phyloP scores from a whole-genome alignment of 1,140 invertebrate species.

The Cydia pomonella region DNA sequence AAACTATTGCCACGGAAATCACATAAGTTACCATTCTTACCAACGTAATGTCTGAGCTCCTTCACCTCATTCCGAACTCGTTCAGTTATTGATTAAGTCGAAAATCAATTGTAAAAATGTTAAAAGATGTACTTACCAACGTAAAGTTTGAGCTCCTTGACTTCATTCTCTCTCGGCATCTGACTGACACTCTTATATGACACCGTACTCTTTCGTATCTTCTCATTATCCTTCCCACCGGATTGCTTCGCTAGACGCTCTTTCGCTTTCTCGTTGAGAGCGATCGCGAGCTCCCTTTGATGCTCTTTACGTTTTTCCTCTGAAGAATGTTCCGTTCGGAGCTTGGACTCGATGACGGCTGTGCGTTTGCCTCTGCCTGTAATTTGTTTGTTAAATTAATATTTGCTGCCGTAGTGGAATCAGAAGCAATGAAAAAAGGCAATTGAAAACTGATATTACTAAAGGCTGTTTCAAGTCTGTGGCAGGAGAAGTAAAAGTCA shows the following conservation, averaged over 20 bases:
- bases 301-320: conserved; percentile 99
- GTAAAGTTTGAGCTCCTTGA: conserved; percentile 96
- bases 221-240: conserved; percentile 92
- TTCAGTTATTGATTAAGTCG: too few species aligned
- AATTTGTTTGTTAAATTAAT: conserved; percentile 39
- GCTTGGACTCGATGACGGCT: conserved; percentile 96
- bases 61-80: too few species aligned
- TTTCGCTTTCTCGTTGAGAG: conserved; percentile 95
- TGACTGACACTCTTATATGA: conserved; percentile 97
- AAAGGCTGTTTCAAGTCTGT: too few species aligned
- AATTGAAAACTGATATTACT: too few species aligned
- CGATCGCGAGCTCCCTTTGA: conserved; percentile 96
- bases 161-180: conserved; percentile 96
- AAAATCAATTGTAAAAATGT: conserved; percentile 13
- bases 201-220: conserved; percentile 95
- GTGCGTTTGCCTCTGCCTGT: conserved; percentile 92
- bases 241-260: conserved; percentile 94
- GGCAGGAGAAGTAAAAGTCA: too few species aligned
- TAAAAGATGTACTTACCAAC: conserved; percentile 85
- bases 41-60: too few species aligned
- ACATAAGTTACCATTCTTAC: too few species aligned
- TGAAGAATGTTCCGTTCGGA: conserved; percentile 96
- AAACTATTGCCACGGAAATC: too few species aligned
- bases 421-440: not conserved
- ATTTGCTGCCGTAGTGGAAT: not conserved